phyloP scores from a whole-genome alignment of 2,113 vertebrate species.

The Tragelaphus scriptus region DNA sequence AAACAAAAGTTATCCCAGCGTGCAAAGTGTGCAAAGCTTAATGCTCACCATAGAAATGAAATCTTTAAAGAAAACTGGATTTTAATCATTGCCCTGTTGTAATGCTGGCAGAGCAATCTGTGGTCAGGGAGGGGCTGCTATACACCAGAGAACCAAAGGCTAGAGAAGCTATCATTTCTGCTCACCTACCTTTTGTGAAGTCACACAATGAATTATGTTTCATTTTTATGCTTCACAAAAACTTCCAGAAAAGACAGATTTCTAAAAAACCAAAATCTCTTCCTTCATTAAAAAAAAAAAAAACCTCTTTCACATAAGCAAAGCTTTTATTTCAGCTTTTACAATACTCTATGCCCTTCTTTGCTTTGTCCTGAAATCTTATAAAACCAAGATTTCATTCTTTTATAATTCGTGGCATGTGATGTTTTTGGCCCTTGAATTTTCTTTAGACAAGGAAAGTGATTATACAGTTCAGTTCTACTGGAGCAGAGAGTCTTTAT shows the following conservation, averaged over 20 bases:
- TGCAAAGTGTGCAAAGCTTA: neutral
- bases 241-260: slow-evolving; percentile 1
- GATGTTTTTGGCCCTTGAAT: neutral
- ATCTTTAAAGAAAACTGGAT: neutral
- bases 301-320: neutral
- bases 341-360: neutral
- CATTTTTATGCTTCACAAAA: slow-evolving; percentile 32
- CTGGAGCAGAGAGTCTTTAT: neutral
- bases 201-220: neutral
- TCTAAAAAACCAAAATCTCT: neutral
- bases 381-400: slow-evolving; percentile 43
- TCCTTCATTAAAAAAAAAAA: neutral
- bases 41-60: neutral
- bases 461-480: neutral
- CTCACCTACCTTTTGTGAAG: neutral
- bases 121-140: neutral
- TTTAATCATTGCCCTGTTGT: neutral
- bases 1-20: neutral
- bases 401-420: slow-evolving; percentile 51
- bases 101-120: neutral
- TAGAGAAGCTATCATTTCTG: neutral
- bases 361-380: slow-evolving; percentile 39
- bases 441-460: slow-evolving; percentile 41
- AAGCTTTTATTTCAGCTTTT: slow-evolving; percentile 32
- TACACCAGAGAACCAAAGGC: neutral